These are phyloP conservation scores for Conopomorpha cramerella DNA, from an alignment of 1,140 invertebrate species.

Conservation along the genomic window DNA sequence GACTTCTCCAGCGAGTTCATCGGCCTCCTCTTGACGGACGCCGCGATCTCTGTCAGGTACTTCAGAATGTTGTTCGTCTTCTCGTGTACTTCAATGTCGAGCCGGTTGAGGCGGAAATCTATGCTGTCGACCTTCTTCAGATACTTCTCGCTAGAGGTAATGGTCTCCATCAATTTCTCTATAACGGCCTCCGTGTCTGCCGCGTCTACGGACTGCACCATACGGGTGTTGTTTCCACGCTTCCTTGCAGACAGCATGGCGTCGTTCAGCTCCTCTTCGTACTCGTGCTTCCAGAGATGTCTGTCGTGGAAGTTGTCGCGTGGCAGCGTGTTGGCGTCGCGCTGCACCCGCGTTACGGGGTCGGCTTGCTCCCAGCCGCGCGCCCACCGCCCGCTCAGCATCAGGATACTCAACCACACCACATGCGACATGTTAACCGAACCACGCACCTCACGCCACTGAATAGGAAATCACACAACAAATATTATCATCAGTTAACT, in stretches of 20 bases:
- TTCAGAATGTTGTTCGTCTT: slow-evolving; percentile 41
- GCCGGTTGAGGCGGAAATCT: slow-evolving; percentile 39
- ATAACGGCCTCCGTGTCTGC: slow-evolving; percentile 32
- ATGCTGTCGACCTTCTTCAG: slow-evolving; percentile 42
- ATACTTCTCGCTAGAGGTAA: slow-evolving; percentile 43
- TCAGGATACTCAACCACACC: too few relatives aligned
- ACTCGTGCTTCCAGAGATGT: slow-evolving; percentile 38
- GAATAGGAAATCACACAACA: too few relatives aligned
- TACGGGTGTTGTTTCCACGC: slow-evolving; percentile 24
- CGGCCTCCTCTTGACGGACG: slow-evolving; percentile 15
- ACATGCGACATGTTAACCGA: too few relatives aligned
- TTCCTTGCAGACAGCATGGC: slow-evolving; percentile 25
- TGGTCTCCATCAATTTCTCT: slow-evolving; percentile 40
- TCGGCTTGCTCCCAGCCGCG: too few relatives aligned
- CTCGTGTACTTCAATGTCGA: slow-evolving; percentile 47
- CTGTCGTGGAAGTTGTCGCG: slow-evolving; percentile 22
- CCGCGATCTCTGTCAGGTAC: slow-evolving; percentile 27
- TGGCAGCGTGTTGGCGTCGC: slow-evolving; percentile 13
- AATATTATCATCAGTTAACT: too few relatives aligned
- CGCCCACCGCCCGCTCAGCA: too few relatives aligned
- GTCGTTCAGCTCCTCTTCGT: slow-evolving; percentile 35
- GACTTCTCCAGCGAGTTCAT: slow-evolving; percentile 14
- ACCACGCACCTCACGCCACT: too few relatives aligned
- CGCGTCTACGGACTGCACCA: slow-evolving; percentile 10
- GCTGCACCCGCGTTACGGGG: slow-evolving; percentile 10